Base-by-base conservation (phyloP, 2,888 invertebrate genomes). In the Mythimna impura region DNA sequence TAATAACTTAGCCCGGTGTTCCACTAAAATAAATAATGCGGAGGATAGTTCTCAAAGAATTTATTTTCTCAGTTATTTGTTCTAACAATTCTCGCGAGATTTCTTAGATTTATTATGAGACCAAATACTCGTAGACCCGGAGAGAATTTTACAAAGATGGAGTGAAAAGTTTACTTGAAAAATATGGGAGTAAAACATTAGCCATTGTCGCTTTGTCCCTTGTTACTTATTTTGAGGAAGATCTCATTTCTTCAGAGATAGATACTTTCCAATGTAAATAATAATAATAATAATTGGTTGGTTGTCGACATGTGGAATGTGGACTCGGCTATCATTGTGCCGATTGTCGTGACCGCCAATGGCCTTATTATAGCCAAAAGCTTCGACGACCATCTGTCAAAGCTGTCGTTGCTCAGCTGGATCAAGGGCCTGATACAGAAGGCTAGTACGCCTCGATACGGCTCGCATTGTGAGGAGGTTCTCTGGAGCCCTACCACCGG, bases 101-200 rank as follows among this genome's bases (percentile, higher is more conserved):
- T 75, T 55, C 66, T 63, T 55, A 66, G 78, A 78, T 74, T 78
- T 78, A 78, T 74, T 78, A 63, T 75, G 63, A 78, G 62, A 75
- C 66, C 78, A 78, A 78, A 78, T 75, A 74, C 78, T 66, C 36
- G 66, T 54, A 12, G 60, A 67, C 64, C 55, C 22, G 17, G 55
- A 40, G 78, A 65, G 54, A 47, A 22, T 34, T 17, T 40, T 3
- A 52, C 22, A 43, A 20, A 66, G 36, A 66, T 66, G 66, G 25
- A 74, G 54, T 78, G 34, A 66, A 78, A 74, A 78, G 58, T 78
- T 78, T 66, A 55, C 74, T 70, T 57, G 36, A 34, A 34, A 69
- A 78, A 64, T 77, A 77, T 67, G 43, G 1, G 50, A 77, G 55
- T 72, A 20, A 54, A 66, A 55, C 58, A 64, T 67, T 62, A 25